phyloP scores from a whole-genome alignment of 2,888 invertebrate genomes.

The Dichetophora obliterata region DNA sequence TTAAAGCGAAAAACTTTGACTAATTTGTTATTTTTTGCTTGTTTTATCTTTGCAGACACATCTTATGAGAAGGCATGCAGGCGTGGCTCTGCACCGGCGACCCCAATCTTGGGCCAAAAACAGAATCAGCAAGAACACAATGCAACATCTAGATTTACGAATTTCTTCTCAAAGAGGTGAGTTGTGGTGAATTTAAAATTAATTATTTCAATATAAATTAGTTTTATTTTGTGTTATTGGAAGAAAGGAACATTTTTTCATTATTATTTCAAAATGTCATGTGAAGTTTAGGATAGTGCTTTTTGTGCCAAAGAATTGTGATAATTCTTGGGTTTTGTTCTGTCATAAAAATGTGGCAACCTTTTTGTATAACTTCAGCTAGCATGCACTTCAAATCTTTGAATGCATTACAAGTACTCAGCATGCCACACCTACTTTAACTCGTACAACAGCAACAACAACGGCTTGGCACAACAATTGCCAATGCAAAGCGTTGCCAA shows the following conservation, averaged over 20 bases:
- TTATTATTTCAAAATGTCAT: no score
- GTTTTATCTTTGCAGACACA: slow-evolving; percentile 77
- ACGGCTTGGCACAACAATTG: not conserved
- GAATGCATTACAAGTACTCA: not conserved
- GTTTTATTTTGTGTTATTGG: no score
- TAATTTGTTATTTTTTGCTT: slow-evolving; percentile 48
- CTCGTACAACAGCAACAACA: no score
- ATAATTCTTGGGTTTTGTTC: no score
- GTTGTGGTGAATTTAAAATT: slow-evolving; percentile 26
- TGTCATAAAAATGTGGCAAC: not conserved
- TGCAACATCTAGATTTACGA: slow-evolving; percentile 87
- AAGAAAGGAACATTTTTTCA: no score
- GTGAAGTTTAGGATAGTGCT: no score
- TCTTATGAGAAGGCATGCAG: slow-evolving; percentile 92
- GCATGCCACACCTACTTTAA: not conserved
- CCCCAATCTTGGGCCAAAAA: slow-evolving; percentile 80
- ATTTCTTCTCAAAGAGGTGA: slow-evolving; percentile 73
- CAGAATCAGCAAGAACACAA: slow-evolving; percentile 72
- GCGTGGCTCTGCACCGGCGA: slow-evolving; percentile 86
- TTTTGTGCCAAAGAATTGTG: no score
- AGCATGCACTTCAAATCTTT: not conserved
- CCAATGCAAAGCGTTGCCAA: not conserved
- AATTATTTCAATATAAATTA: no score
- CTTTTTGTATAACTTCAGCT: not conserved
- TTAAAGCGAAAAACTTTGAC: not conserved